A percentile compares a stretch with the other conserved stretches of the same genome.
These are phyloP conservation scores for Trichonephila clavata DNA, from an alignment of 1,140 invertebrate genomes.

Conservation along the genomic window DNA sequence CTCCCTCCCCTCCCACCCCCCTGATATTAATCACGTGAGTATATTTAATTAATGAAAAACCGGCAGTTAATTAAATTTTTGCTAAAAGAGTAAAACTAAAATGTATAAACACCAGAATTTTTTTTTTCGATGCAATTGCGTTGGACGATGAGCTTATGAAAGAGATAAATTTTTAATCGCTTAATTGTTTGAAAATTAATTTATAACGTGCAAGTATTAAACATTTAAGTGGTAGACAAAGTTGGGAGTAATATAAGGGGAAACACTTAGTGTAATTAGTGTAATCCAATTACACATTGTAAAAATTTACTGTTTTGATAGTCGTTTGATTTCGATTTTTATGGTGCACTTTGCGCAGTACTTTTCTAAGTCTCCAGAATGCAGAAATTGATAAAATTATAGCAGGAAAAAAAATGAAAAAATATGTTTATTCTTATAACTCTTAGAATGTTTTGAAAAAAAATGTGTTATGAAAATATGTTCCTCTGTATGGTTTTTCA, in stretches of 20 bases:
- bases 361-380: background rate
- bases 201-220: slow-evolving; percentile 2
- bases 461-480: no score
- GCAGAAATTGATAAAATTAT: background rate
- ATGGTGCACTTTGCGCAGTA: background rate
- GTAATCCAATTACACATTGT: slow-evolving; percentile 57
- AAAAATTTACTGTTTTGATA: slow-evolving; percentile 8
- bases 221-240: slow-evolving; percentile 46
- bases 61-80: slow-evolving; percentile 71
- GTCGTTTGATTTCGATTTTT: background rate
- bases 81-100: slow-evolving; percentile 58
- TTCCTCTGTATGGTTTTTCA: no score
- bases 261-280: slow-evolving; percentile 44
- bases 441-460: background rate
- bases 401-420: background rate
- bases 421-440: background rate
- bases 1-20: slow-evolving; percentile 4
- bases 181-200: slow-evolving; percentile 62
- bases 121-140: slow-evolving; percentile 39
- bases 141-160: slow-evolving; percentile 26
- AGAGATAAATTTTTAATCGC: slow-evolving; percentile 55
- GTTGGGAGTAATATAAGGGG: slow-evolving; percentile 12
- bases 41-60: slow-evolving; percentile 72
- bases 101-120: slow-evolving; percentile 40
- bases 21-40: slow-evolving; percentile 70